Conservation (phyloP, 2,113 vertebrate genomes). For the Odontesthes bonariensis region DNA sequence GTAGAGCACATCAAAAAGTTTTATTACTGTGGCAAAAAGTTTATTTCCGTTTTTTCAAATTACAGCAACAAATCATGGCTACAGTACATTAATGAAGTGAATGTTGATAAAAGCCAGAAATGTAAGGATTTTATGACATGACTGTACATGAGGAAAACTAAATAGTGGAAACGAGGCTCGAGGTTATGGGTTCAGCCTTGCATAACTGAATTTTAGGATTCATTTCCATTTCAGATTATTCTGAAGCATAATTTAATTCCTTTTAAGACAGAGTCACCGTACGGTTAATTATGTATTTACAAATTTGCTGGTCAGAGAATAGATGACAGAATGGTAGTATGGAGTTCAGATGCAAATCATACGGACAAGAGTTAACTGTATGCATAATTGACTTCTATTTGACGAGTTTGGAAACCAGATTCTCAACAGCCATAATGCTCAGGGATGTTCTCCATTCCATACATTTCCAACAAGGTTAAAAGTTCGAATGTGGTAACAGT, state of each 20-base stretch:
- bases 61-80: background rate
- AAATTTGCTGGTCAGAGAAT: slow-evolving; percentile 34
- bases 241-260: slow-evolving; percentile 38
- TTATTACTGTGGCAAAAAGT: background rate
- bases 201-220: slow-evolving; percentile 52
- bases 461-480: slow-evolving; percentile 38
- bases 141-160: slow-evolving; percentile 30
- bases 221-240: slow-evolving; percentile 57
- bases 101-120: background rate
- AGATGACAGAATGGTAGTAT: slow-evolving; percentile 27
- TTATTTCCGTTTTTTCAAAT: slow-evolving; percentile 23
- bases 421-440: slow-evolving; percentile 13
- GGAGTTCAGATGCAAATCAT: slow-evolving; percentile 56
- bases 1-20: slow-evolving; percentile 20
- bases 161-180: slow-evolving; percentile 18
- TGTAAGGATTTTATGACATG: slow-evolving; percentile 12
- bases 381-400: slow-evolving; percentile 58
- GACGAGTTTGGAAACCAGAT: slow-evolving; percentile 32
- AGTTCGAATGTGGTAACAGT: slow-evolving; percentile 32
- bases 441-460: slow-evolving; percentile 31
- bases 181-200: slow-evolving; percentile 32
- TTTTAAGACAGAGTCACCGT: slow-evolving; percentile 53
- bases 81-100: background rate
- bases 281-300: slow-evolving; percentile 66
- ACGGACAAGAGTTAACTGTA: slow-evolving; percentile 30